Percentiles rank a stretch among this genome's conserved stretches.
phyloP scores from a whole-genome alignment of 2,113 vertebrate species.

The Leucoraja erinaceus region DNA sequence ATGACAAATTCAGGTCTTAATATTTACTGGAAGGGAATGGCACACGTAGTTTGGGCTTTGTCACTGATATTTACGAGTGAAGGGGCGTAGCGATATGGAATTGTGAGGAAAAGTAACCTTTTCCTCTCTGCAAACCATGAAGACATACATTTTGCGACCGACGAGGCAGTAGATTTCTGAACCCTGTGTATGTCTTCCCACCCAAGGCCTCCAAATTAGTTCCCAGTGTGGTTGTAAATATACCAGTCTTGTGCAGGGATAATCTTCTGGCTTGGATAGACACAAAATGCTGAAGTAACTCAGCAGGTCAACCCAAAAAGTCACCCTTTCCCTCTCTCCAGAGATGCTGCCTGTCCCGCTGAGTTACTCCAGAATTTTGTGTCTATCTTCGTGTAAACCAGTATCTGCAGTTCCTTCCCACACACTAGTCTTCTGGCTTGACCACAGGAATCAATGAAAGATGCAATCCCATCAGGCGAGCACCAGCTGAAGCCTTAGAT shows the following conservation, averaged over 20 bases:
- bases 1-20: neutral
- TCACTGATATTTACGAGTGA: neutral
- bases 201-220: neutral
- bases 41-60: neutral
- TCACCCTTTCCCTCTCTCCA: too few species aligned
- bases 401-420: too few species aligned
- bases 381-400: too few species aligned
- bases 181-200: neutral
- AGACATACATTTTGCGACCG: neutral
- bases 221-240: neutral
- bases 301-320: too few species aligned
- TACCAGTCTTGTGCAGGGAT: neutral
- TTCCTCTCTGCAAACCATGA: neutral
- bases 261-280: neutral
- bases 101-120: neutral
- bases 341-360: too few species aligned
- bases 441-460: too few species aligned
- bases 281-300: too few species aligned
- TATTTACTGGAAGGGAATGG: neutral
- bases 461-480: neutral
- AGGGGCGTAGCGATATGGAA: neutral
- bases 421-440: neutral
- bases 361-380: too few species aligned
- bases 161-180: neutral
- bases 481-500: neutral